Percentiles rank a stretch among this genome's conserved stretches.
phyloP scores from a whole-genome alignment of 2,797 vertebrate genomes.

The Odontamblyopus lacepedii region DNA sequence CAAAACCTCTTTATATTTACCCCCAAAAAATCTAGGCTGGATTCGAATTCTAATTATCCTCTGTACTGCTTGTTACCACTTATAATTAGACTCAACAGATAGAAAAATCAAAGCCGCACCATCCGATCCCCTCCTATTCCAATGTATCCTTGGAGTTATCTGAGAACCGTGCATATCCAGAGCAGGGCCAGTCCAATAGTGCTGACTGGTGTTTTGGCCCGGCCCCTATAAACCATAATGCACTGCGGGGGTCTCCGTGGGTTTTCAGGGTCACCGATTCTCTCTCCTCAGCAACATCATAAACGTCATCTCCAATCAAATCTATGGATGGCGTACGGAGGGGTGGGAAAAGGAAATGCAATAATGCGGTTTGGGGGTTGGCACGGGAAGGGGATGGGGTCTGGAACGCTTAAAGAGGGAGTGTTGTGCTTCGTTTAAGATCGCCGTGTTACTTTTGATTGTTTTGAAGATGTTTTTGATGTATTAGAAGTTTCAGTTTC shows the following conservation, averaged over 20 bases:
- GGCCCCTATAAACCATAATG: neutral
- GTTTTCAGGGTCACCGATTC: conserved; percentile 6
- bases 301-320: conserved; percentile 3
- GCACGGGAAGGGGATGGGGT: neutral
- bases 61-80: too few species aligned
- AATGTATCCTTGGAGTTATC: neutral
- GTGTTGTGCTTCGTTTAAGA: too few species aligned
- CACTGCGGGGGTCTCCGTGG: neutral
- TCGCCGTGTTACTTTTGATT: too few species aligned
- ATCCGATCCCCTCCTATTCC: neutral
- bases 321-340: neutral
- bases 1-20: too few species aligned
- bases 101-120: neutral
- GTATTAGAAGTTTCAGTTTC: too few species aligned
- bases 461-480: too few species aligned
- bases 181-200: neutral
- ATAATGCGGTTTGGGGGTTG: neutral
- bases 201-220: neutral
- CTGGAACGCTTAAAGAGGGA: too few species aligned
- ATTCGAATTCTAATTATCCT: too few species aligned
- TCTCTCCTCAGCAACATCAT: conserved; percentile 7
- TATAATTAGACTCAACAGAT: too few species aligned
- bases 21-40: too few species aligned
- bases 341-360: neutral
- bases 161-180: neutral